Evolutionary conservation across 2,888 invertebrate genomes (phyloP).

Genomic region (Macrostomum cliftonense): DNA sequence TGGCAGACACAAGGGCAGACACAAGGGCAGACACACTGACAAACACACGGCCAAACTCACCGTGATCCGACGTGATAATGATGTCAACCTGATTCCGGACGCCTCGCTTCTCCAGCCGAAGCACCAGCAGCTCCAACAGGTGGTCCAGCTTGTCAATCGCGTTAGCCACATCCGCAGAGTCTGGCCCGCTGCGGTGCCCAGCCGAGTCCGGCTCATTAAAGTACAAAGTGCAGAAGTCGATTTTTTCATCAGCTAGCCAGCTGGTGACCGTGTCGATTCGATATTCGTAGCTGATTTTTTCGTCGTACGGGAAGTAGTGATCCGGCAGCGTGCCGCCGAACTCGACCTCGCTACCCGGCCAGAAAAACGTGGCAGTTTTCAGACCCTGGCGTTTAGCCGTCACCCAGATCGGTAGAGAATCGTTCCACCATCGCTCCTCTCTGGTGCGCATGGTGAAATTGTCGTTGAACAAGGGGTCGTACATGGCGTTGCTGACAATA

Average conservation of each 20-base stretch:
- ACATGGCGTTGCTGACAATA: constrained; percentile 47
- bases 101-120: constrained; percentile 43
- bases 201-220: constrained; percentile 24
- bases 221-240: constrained; percentile 12
- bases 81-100: constrained; percentile 45
- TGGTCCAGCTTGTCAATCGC: constrained; percentile 42
- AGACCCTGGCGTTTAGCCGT: constrained; percentile 35
- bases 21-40: too few relatives aligned
- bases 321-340: constrained; percentile 40
- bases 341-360: constrained; percentile 47
- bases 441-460: constrained; percentile 13
- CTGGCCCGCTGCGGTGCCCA: constrained; percentile 39
- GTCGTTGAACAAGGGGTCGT: constrained; percentile 39
- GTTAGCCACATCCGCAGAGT: constrained; percentile 20
- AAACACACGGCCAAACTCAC: constrained; percentile 21
- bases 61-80: constrained; percentile 55
- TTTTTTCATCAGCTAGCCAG: constrained; percentile 17
- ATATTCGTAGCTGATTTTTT: constrained; percentile 39
- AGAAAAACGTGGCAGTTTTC: constrained; percentile 42
- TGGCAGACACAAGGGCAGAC: too few relatives aligned
- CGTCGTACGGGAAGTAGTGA: constrained; percentile 30
- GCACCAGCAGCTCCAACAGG: constrained; percentile 35
- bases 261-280: constrained; percentile 45
- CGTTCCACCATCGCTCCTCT: constrained; percentile 22
- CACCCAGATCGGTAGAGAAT: constrained; percentile 24